Conservation (phyloP, 1,140 invertebrate genomes). For the Dendroctonus valens region DNA sequence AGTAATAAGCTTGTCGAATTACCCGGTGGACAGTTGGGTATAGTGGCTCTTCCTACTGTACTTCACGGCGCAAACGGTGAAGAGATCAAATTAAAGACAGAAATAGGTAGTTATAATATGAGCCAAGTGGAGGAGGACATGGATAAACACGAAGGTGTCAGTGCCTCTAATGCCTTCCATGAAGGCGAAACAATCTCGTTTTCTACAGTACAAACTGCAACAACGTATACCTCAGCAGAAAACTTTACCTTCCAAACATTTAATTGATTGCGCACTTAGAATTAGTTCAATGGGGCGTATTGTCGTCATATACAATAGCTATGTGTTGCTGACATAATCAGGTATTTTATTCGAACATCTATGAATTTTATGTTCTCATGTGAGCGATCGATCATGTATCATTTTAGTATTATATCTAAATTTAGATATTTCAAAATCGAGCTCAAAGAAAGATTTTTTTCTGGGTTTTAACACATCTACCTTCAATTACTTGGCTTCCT, state of each 20-base stretch:
- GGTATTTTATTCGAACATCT: no score
- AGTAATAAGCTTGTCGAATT: slow-evolving; percentile 39
- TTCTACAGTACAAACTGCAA: slow-evolving; percentile 36
- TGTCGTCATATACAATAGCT: no score
- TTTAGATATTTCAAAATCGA: no score
- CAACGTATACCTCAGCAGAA: slow-evolving; percentile 36
- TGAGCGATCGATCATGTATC: no score
- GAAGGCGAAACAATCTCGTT: slow-evolving; percentile 33
- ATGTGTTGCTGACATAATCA: no score
- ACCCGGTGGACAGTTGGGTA: slow-evolving; percentile 35
- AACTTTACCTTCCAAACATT: slow-evolving; percentile 38
- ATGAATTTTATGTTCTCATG: no score
- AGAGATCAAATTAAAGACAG: slow-evolving; percentile 38
- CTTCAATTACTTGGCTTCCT: no score
- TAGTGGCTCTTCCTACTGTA: slow-evolving; percentile 38
- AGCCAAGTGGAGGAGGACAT: slow-evolving; percentile 30
- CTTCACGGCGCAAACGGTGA: slow-evolving; percentile 34
- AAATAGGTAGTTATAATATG: slow-evolving; percentile 34
- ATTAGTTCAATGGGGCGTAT: no score
- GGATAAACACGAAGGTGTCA: slow-evolving; percentile 33
- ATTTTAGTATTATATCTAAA: no score
- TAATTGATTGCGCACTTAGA: slow-evolving; percentile 2
- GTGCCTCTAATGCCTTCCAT: slow-evolving; percentile 27
- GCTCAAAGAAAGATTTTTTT: no score
- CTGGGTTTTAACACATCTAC: no score